Conservation (phyloP, 2,888 invertebrate species). For the Leptodirus hochenwartii region DNA sequence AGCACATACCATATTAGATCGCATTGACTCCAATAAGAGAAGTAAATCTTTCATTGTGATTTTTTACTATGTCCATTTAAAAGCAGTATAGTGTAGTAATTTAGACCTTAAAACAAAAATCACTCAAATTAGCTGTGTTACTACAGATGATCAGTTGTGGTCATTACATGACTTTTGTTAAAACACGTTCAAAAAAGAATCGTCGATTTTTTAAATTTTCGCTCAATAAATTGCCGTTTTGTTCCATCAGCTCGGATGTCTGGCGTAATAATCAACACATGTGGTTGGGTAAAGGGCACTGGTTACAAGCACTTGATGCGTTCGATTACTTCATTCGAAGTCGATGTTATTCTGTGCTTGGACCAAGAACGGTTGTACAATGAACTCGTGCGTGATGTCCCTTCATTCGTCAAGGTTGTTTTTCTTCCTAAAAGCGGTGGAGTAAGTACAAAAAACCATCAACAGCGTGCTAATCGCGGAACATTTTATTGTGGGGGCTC, state of each 20-base stretch:
- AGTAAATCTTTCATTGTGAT: slow-evolving; percentile 36
- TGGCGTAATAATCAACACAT: slow-evolving; percentile 92
- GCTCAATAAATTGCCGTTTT: too few species aligned
- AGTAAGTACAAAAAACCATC: too few species aligned
- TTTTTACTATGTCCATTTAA: too few species aligned
- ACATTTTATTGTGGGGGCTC: too few species aligned
- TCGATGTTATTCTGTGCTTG: slow-evolving; percentile 84
- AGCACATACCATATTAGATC: slow-evolving; percentile 68
- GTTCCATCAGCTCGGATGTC: slow-evolving; percentile 51
- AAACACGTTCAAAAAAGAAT: too few species aligned
- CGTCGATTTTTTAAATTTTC: background rate
- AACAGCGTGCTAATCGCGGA: background rate
- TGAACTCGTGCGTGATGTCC: slow-evolving; percentile 85
- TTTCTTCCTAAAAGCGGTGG: slow-evolving; percentile 93
- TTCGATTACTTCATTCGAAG: slow-evolving; percentile 86
- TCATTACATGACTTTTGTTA: too few species aligned
- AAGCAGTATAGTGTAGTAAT: too few species aligned
- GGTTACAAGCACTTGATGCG: slow-evolving; percentile 79
- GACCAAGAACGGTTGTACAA: slow-evolving; percentile 94
- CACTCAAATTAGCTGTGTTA: too few species aligned
- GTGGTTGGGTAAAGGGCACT: slow-evolving; percentile 88
- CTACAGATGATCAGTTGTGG: too few species aligned
- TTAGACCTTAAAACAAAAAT: too few species aligned
- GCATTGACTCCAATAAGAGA: slow-evolving; percentile 74
- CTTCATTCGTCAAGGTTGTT: slow-evolving; percentile 81